These are phyloP conservation scores for Sebastes miniatus DNA, from an alignment of 2,797 vertebrate species.

Conservation along the genomic window DNA sequence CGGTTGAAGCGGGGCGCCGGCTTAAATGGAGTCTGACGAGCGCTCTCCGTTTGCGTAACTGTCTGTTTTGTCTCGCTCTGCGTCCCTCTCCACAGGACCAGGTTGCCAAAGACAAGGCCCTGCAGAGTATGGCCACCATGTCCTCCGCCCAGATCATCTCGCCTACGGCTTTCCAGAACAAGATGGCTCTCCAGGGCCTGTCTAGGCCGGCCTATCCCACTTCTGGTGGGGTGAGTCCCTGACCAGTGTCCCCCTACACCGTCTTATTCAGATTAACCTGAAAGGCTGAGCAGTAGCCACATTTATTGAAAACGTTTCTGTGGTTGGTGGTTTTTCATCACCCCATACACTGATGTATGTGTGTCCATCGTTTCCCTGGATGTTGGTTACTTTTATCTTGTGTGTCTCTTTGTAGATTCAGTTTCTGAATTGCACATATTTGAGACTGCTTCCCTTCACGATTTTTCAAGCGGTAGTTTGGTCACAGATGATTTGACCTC, in stretches of 20 bases:
- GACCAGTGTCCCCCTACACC: neutral
- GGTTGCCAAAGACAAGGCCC: conserved; percentile 96
- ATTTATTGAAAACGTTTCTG: neutral
- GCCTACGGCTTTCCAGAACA: conserved; percentile 92
- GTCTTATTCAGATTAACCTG: neutral
- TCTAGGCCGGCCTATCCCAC: conserved; percentile 87
- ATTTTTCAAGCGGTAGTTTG: neutral
- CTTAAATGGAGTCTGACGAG: conserved; percentile 55
- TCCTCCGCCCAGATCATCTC: conserved; percentile 97
- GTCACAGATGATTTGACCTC: neutral
- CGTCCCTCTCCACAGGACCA: conserved; percentile 84
- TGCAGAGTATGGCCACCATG: conserved; percentile 97
- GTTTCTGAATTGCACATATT: too few species aligned
- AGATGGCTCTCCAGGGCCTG: conserved; percentile 91
- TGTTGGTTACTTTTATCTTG: neutral
- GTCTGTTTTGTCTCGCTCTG: conserved; percentile 44
- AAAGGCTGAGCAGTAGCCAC: neutral
- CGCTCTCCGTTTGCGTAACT: conserved; percentile 27
- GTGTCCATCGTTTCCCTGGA: neutral
- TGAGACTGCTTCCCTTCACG: too few species aligned
- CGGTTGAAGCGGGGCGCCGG: conserved; percentile 26
- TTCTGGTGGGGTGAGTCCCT: conserved; percentile 88
- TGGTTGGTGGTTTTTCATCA: neutral
- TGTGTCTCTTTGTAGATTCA: neutral
- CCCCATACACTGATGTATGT: neutral